phyloP scores from a whole-genome alignment of 2,797 vertebrate species.

The Lithobates pipiens region DNA sequence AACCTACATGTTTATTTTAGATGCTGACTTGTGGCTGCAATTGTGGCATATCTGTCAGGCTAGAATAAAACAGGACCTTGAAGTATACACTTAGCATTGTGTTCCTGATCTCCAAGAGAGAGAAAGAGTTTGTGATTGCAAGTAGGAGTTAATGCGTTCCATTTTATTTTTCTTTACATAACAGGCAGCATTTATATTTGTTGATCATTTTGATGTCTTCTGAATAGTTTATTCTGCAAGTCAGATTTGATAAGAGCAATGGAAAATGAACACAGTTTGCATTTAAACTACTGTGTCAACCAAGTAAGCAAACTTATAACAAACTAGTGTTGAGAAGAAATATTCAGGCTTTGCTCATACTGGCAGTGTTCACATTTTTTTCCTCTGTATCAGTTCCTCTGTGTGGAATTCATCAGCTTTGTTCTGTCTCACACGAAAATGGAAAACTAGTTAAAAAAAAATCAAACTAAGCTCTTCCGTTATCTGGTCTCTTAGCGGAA shows the following conservation, averaged over 20 bases:
- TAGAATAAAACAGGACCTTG: constrained; percentile 38
- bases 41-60: constrained; percentile 55
- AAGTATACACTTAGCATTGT: constrained; percentile 48
- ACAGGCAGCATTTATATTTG: constrained; percentile 51
- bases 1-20: constrained; percentile 50
- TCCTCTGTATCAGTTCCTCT: constrained; percentile 19
- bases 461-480: constrained; percentile 39
- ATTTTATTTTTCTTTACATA: constrained; percentile 49
- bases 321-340: neutral
- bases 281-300: constrained; percentile 35
- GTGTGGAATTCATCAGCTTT: constrained; percentile 35
- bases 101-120: constrained; percentile 28
- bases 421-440: constrained; percentile 24
- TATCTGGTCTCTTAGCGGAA: constrained; percentile 25
- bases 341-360: constrained; percentile 6
- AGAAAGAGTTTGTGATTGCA: constrained; percentile 41
- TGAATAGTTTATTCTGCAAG: constrained; percentile 53
- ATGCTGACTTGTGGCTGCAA: constrained; percentile 35
- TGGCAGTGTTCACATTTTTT: neutral
- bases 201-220: constrained; percentile 44
- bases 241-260: constrained; percentile 53
- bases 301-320: constrained; percentile 27
- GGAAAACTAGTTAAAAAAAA: constrained; percentile 39
- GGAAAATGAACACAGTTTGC: constrained; percentile 43
- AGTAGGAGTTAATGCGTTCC: constrained; percentile 56